Evolutionary conservation across 2,888 invertebrate species (phyloP), one percentile per base, ranked within the genome.

Genomic region (Podotricha telesiphe): DNA sequence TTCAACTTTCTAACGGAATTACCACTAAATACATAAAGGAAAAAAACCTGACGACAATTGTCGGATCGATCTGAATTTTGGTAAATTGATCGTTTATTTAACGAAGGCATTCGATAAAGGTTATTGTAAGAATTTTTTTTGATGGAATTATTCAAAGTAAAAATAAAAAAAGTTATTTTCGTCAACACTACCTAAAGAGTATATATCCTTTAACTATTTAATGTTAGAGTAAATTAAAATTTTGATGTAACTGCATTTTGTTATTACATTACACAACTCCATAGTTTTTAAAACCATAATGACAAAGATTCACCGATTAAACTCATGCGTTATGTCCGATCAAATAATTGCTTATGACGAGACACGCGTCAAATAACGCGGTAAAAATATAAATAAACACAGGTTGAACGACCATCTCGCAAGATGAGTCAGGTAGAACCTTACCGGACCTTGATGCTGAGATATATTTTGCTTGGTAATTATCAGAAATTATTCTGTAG

Each of bases 341-440:
- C 65, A 58, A 65, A 71, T 68, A 68, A 64, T 77, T 72, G 56
- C 73, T 75, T 75, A 74, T 72, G 75, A 74, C 61, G 74, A 84
- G 85, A 82, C 85, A 82, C 83, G 83, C 85, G 85, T 86, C 85
- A 84, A 72, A 73, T 62, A 67, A 79, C 74, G 77, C 81, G 82
- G 83, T 82, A 86, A 86, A 88, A 86, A 86, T 86, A 87, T 83
- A 86, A 87, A 88, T 85, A 89, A 86, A 85, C 88, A 86, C 86
- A 86, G 88, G 91, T 90, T 91, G 91, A 91, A 91, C 85, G 91
- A 87, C 90, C 90, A 88, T 20, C 76, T 77, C 76, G 76, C 76
- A 85, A 59, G 84, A 85, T 90, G 89, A 90, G 83, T 91, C 89
- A 90, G 84, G 53, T 64, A 63, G 64, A 68, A 90, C 90, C 90